Evolutionary conservation across 2,113 vertebrate species (phyloP).

Genomic region (Sapajus apella): DNA sequence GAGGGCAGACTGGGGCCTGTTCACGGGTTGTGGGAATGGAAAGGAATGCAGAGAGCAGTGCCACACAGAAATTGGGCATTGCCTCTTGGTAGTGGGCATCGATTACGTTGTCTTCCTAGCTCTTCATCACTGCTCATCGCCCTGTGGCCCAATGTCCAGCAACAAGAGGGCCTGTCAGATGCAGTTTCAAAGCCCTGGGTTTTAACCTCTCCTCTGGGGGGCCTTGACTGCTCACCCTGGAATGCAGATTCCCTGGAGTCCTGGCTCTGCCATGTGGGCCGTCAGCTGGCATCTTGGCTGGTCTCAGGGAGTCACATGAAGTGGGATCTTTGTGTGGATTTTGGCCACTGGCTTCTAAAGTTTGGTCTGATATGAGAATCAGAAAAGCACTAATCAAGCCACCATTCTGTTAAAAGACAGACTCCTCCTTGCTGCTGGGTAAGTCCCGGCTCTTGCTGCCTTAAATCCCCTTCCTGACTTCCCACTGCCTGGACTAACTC

Average conservation of each 20-base stretch:
- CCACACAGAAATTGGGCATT: not conserved
- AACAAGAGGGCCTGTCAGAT: fast-evolving
- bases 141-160: fast-evolving
- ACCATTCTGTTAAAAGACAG: not conserved
- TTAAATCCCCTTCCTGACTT: not conserved
- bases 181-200: fast-evolving
- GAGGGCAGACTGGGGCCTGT: not conserved
- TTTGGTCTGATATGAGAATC: not conserved
- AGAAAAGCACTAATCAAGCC: not conserved
- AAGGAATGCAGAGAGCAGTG: not conserved
- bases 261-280: not conserved
- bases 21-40: fast-evolving
- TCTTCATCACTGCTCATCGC: fast-evolving
- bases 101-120: fast-evolving
- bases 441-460: no score
- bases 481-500: not conserved
- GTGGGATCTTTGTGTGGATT: constrained; percentile 24
- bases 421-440: not conserved
- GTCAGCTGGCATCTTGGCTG: constrained; percentile 8
- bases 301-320: not conserved
- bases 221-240: fast-evolving
- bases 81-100: not conserved
- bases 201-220: fast-evolving
- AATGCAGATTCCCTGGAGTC: fast-evolving
- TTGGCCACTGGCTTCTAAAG: not conserved